Base-by-base conservation (phyloP, 2,888 invertebrate species). In the Drosophila rubida region DNA sequence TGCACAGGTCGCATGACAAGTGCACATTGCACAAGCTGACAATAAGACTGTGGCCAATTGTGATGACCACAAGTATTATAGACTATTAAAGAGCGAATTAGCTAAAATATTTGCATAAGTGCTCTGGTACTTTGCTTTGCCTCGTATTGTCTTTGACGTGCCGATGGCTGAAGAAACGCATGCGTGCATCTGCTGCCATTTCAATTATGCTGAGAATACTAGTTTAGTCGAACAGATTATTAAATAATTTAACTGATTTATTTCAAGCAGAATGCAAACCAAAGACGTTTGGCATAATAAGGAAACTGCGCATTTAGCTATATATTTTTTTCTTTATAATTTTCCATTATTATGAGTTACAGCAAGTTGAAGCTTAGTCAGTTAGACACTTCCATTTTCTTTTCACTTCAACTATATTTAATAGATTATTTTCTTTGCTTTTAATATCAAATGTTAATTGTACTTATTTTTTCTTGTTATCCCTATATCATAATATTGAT, bases 1-100 rank as follows among this genome's bases (percentile, higher is more conserved):
- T 88, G 89, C 58, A 66, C 65, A 71, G 71, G 65, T 85, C 77
- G 89, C 84, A 87, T 85, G 84, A 60, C 73, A 61, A 73, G 54
- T 53, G 55, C 69, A 60, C 81, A 78, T 84, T 63, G 59, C 6
- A n/a, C 42, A 51, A 63, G 22, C 74, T 44, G 61, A 55, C 72
- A 66, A 46, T 50, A 41, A 44, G 50, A 30, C 39, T 27, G 22
- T 45, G 44, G 5, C 9, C 9, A 25, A 7, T 37, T 53, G 11
- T 50, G 45, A 62, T 75, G 63, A 45, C 16, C 13, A 22, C 22
- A 6, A 22, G 13, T 50, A 61, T 35, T 41, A 45, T 37, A 25
- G 9, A 4, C 35, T n/a, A 54, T 48, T 55, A 13, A 32, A 32
- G 32, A 41, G 41, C 9, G 25, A 37, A 25, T 30, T 30, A 32